Base-by-base conservation (phyloP, 2,888 invertebrate species). In the Scaptomyza parva region DNA sequence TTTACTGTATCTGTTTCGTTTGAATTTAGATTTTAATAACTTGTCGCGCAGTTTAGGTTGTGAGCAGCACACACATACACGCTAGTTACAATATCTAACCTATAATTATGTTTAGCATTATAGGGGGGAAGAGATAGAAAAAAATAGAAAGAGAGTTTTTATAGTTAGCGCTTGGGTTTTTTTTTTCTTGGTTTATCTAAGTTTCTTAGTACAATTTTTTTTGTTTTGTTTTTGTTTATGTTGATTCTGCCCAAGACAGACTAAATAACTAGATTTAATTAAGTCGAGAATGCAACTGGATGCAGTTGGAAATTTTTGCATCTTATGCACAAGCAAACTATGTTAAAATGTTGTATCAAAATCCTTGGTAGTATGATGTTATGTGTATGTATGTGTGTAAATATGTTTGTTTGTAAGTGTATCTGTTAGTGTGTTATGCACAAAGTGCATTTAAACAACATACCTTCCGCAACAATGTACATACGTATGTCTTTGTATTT, bases 11-110 rank as follows among this genome's bases (percentile, higher is more conserved):
- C 50, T 50, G 14, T 20, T 43, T 48, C 14, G 22, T 22, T 3
- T 30, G 7, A 47, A 79, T 84, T 62, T 62, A 74, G 53, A 20
- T 57, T 40, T 48, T 18, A 30, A 47, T 28, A 28, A 4, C 8
- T 24, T 75, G 58, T 55, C 39, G 72, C 55, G 47, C 59, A 35
- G 53, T 58, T 52, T 62, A 59, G 54, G 57, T 47, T 33, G 66
- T 70, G 52, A 45, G 28, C 55, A 48, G 26, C 55, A 50, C 51
- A 54, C 70, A 66, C 62, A 66, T 61, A 61, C 64, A 66, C 69
- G 60, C 78, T 89, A 83, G 86, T 82, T 83, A 83, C 76, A 81
- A 81, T 85, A 79, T 88, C 87, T 89, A 89, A 90, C 89, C 90
- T 89, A 88, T 78, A 89, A 83, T 77, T 89, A 86, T 69, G 79